phyloP scores from a whole-genome alignment of 2,888 invertebrate genomes.

The Erebia ligea region DNA sequence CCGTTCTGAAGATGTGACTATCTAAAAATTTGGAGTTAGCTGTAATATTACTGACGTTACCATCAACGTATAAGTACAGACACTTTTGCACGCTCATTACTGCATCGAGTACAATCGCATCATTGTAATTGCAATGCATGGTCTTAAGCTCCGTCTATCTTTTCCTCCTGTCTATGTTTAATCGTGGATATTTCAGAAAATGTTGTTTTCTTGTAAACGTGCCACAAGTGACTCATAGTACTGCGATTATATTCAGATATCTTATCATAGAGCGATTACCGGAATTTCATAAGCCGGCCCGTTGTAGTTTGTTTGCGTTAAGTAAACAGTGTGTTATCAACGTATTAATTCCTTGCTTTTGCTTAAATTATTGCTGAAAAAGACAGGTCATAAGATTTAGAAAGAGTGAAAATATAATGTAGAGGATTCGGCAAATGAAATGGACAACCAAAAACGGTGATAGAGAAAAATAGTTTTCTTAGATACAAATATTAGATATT shows the following conservation, averaged over 20 bases:
- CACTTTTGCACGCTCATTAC: background rate
- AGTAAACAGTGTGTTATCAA: slow-evolving; percentile 5
- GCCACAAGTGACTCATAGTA: background rate
- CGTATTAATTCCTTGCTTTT: background rate
- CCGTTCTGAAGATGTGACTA: too few species aligned
- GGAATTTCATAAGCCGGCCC: slow-evolving; percentile 13
- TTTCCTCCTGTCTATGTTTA: slow-evolving; percentile 7
- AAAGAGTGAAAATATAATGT: background rate
- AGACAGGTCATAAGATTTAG: background rate
- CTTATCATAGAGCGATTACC: slow-evolving; percentile 29
- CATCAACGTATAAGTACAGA: background rate
- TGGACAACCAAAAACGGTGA: too few species aligned
- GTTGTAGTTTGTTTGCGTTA: slow-evolving; percentile 6
- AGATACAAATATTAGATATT: too few species aligned
- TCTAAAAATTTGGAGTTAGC: too few species aligned
- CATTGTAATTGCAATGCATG: background rate
- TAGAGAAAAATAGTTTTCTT: too few species aligned
- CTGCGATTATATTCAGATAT: slow-evolving; percentile 18
- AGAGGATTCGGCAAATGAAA: background rate
- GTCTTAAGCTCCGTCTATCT: background rate
- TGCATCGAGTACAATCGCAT: background rate
- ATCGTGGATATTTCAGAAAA: slow-evolving; percentile 5
- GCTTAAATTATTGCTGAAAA: background rate
- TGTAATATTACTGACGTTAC: too few species aligned
- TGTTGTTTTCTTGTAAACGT: background rate